phyloP scores from a whole-genome alignment of 2,888 invertebrate genomes.

The Thelaira solivaga region DNA sequence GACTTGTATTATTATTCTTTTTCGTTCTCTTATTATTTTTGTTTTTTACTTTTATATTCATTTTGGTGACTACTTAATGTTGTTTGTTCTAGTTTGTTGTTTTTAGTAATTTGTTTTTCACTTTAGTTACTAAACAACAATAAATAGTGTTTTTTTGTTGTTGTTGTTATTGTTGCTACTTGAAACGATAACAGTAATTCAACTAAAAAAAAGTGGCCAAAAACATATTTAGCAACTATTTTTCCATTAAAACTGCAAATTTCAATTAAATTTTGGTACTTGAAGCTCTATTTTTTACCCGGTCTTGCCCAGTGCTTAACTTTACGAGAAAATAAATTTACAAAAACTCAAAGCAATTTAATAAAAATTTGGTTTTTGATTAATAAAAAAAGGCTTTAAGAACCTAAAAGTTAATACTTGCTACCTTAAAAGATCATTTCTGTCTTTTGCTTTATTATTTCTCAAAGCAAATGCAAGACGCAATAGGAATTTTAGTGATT shows the following conservation, averaged over 20 bases:
- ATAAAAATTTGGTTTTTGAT: no score
- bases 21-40: no score
- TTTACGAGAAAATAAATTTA: no score
- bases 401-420: no score
- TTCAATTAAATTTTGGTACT: slow-evolving; percentile 36
- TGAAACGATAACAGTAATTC: slow-evolving; percentile 35
- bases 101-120: slow-evolving; percentile 36
- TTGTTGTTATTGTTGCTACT: slow-evolving; percentile 33
- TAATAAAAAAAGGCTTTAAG: no score
- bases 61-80: neutral
- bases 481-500: no score
- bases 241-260: slow-evolving; percentile 22
- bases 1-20: neutral
- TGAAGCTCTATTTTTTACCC: no score
- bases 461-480: no score
- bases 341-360: no score
- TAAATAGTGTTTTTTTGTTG: slow-evolving; percentile 20
- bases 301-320: neutral
- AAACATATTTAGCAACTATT: slow-evolving; percentile 19
- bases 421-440: no score
- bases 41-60: no score
- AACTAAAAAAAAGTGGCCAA: slow-evolving; percentile 22
- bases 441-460: no score
- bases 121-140: slow-evolving; percentile 22
- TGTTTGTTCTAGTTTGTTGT: slow-evolving; percentile 7